Percentiles rank a stretch among this genome's conserved stretches.
These are phyloP conservation scores for Invenusta paracnida DNA, from an alignment of 2,888 invertebrate genomes.

Conservation along the genomic window DNA sequence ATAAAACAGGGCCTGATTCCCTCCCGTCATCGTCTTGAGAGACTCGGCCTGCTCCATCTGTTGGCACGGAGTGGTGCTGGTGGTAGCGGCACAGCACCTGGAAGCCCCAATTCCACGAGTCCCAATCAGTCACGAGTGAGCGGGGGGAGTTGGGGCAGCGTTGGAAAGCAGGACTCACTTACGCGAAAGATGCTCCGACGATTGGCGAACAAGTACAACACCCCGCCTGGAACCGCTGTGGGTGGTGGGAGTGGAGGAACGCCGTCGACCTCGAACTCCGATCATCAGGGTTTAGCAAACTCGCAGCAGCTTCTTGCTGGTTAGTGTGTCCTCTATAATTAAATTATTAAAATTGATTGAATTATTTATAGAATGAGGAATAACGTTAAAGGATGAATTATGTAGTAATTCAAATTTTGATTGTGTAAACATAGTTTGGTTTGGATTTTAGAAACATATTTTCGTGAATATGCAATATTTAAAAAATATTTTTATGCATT, in stretches of 20 bases:
- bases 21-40: background rate
- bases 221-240: background rate
- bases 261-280: background rate
- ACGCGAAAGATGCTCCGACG: background rate
- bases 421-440: too few species aligned
- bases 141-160: background rate
- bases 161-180: background rate
- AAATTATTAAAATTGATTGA: too few species aligned
- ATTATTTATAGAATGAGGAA: too few species aligned
- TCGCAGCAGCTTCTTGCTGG: background rate
- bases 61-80: background rate
- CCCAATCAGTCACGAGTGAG: background rate
- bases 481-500: too few species aligned
- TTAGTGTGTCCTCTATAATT: background rate
- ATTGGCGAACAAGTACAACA: background rate
- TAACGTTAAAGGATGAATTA: too few species aligned
- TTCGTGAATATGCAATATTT: too few species aligned
- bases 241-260: background rate
- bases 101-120: background rate
- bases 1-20: background rate
- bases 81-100: background rate
- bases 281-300: background rate
- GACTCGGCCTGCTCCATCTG: background rate
- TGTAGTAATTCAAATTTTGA: too few species aligned
- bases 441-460: too few species aligned